Base-by-base conservation (phyloP, 2,888 invertebrate species). In the Yponomeuta sedellus region DNA sequence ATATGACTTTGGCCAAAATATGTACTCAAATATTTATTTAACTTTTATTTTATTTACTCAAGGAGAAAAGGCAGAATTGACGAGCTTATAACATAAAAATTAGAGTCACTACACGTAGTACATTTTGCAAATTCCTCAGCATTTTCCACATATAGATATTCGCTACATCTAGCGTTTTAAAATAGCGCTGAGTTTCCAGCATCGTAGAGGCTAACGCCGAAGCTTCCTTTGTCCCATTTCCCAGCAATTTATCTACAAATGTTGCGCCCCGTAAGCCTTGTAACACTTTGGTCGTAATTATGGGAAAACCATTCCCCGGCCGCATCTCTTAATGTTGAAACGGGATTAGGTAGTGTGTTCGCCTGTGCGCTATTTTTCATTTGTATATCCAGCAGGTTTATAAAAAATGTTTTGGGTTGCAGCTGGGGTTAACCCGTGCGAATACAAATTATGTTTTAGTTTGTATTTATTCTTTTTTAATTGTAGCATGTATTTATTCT, bases 241-340 rank as follows among this genome's bases (percentile, higher is more conserved):
- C 78, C 66, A 52, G 70, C 78, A 86, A 91, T 91, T 90, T 91
- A 91, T 89, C 88, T 85, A 86, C 86, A 85, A 90, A 87, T 86
- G 86, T 88, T 85, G 82, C 82, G 79, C 81, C 80, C 77, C 77
- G 74, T 89, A 88, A 89, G 85, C 89, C 88, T 73, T 75, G 76
- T 74, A 74, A 77, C 77, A 78, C 76, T 71, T 77, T 77, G 79
- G 79, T 77, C 80, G 84, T 89, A 90, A 91, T 91, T 89, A 90
- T 91, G 90, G 90, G 90, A 88, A 91, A 90, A 90, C 90, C 90
- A 90, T 91, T 91, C 89, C 82, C 83, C 79, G 81, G 81, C 80
- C 86, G 84, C 88, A 85, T 88, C 86, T 87, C 86, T 87, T 86
- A 88, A 88, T 85, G 82, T 82, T 75, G 71, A 72, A 69, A 70